Evolutionary conservation across 2,888 invertebrate species (phyloP), one percentile per base, ranked within the genome.

Genomic region (Acronicta psi): DNA sequence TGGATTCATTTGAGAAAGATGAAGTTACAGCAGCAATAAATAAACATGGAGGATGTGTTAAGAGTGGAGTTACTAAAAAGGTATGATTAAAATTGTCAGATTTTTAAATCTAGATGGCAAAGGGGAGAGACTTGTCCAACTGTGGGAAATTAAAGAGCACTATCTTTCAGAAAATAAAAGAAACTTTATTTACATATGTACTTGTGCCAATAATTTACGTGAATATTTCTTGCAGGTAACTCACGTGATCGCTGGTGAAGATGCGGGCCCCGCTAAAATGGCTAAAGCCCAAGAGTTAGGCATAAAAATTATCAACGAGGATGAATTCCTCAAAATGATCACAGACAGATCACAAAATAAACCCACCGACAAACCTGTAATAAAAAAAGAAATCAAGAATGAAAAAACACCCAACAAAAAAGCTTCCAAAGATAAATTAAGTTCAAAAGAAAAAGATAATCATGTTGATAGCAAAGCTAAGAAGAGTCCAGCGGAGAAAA

Each of bases 1-100:
- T 98, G 43, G 98, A 99, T 81, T 98, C 98, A 0, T 93, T 99
- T 72, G 98, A 98, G 77, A 95, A 97, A 13, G 97, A 98, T 6
- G 98, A 98, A 79, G 95, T 97, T 5, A 95, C 95, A 34, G 95
- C 95, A 0, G 92, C 98, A 7, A 96, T 99, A 13, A 96, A 95
- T 56, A 96, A 96, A 72, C 97, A 97, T 86, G 98, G 98, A 0
- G 99, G 98, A 0, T 95, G 96, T 81, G 95, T 97, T 2, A 96
- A 97, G 61, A 95, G 94, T 38, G 91, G 95, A 41, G 95, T 99
- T 17, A 97, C 98, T 59, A 96, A 95, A 80, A 97, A 97, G 92
- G 97, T 96, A 70, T 79, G 75, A 29, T 10, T 16, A 14, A 20
- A 25, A 9, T 23, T 7, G 23, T 23, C 7, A 6, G 7, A 23